Base-by-base conservation (phyloP, 1,140 invertebrate genomes). In the Scaptodrosophila lebanonensis region DNA sequence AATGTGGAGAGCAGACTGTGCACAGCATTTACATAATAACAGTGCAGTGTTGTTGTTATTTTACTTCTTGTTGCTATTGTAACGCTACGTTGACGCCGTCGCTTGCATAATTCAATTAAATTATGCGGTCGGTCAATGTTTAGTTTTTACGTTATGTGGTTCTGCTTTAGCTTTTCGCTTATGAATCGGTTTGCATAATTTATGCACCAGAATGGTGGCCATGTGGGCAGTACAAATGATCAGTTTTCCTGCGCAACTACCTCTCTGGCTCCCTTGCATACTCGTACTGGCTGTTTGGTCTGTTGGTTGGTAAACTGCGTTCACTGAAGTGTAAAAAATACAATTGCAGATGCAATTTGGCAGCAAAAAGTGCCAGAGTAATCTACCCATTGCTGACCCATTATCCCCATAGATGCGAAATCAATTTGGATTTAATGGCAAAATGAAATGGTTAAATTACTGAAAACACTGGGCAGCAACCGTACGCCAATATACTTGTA, bases 151-250 rank as follows among this genome's bases (percentile, higher is more conserved):
- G 45, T 59, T 66, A 35, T 49, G 25, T 35, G 44, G 52, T 70
- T 68, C 67, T 35, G 38, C 50, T 51, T 66, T 64, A 63, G 64
- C 59, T 49, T 48, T 43, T 35, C 36, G 71, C 43, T 72, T 51
- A 82, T 79, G 75, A 79, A 79, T 79, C 75, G 75, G 59, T 82
- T 75, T 82, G 69, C 75, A 82, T 79, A 79, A 79, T 79, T 79
- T 79, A 79, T 79, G 75, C 61, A 44, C 22, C 33, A n/a, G n/a
- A n/a, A n/a, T n/a, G n/a, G n/a, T n/a, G n/a, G n/a, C n/a, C n/a
- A n/a, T n/a, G n/a, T n/a, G n/a, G n/a, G n/a, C n/a, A n/a, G n/a
- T n/a, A n/a, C n/a, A n/a, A n/a, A n/a, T n/a, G n/a, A n/a, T n/a
- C n/a, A n/a, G n/a, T n/a, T n/a, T n/a, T n/a, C n/a, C n/a, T n/a